Percentiles rank a stretch among this genome's conserved stretches.
Conservation (phyloP, 2,888 invertebrate species). For the Endotricha flammealis region DNA sequence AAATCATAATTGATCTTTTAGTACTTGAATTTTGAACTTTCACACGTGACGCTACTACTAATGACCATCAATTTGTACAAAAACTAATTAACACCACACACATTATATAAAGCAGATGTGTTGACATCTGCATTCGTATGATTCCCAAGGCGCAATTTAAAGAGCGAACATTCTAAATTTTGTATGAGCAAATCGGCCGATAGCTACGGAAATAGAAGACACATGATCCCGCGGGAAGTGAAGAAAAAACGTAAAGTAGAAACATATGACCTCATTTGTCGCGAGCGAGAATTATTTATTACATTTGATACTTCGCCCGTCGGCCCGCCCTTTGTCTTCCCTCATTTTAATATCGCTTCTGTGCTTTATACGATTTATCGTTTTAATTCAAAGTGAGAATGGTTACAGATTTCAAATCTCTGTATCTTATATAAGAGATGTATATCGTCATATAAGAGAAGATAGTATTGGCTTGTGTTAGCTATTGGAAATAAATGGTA, state of each 20-base stretch:
- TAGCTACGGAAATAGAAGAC: constrained; percentile 77
- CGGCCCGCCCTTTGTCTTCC: constrained; percentile 43
- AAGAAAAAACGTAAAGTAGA: constrained; percentile 72
- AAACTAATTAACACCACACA: constrained; percentile 31
- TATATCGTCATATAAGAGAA: too few relatives aligned
- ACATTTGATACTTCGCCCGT: constrained; percentile 66
- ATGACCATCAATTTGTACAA: constrained; percentile 27
- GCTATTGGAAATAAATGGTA: too few relatives aligned
- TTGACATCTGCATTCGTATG: constrained; percentile 69
- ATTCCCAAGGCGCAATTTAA: constrained; percentile 69
- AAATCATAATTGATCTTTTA: background rate
- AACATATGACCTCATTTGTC: constrained; percentile 79
- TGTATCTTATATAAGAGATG: too few relatives aligned
- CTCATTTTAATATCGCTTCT: constrained; percentile 55
- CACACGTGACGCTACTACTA: constrained; percentile 11
- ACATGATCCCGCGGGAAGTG: constrained; percentile 75
- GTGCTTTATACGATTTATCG: constrained; percentile 34
- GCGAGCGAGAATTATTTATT: constrained; percentile 74
- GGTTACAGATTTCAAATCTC: too few relatives aligned
- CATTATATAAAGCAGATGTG: constrained; percentile 56
- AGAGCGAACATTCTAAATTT: constrained; percentile 75
- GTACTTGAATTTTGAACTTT: constrained; percentile 9
- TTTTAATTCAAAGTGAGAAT: constrained; percentile 16
- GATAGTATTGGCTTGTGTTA: too few relatives aligned
- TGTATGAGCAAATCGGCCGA: constrained; percentile 72